Evolutionary conservation across 2,113 vertebrate species (phyloP).

Genomic region (Coryphaenoides rupestris): DNA sequence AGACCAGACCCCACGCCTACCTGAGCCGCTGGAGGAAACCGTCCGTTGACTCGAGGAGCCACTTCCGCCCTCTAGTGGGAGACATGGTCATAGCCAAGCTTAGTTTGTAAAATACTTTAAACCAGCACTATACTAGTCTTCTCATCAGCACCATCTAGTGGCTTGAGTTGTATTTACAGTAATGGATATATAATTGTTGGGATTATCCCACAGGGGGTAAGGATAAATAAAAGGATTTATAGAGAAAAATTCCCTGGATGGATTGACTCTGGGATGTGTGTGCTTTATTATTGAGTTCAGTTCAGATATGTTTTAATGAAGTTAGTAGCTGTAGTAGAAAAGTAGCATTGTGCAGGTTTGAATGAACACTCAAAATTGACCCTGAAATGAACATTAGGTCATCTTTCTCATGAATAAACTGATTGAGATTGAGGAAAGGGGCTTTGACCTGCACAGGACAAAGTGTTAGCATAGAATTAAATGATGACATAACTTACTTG

Average conservation of each 20-base stretch:
- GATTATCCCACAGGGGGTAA: not conserved
- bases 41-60: constrained; percentile 58
- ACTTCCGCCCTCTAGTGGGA: constrained; percentile 76
- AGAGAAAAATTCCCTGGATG: too few relatives aligned
- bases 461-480: not conserved
- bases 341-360: too few relatives aligned
- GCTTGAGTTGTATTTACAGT: not conserved
- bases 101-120: not conserved
- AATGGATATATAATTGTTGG: not conserved
- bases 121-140: not conserved
- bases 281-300: too few relatives aligned
- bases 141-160: too few relatives aligned
- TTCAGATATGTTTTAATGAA: too few relatives aligned
- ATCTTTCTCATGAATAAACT: too few relatives aligned
- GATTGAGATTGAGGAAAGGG: too few relatives aligned
- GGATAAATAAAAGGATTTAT: too few relatives aligned
- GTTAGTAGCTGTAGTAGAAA: too few relatives aligned
- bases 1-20: constrained; percentile 44
- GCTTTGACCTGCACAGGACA: not conserved
- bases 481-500: constrained; percentile 75
- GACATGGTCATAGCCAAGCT: constrained; percentile 23
- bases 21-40: constrained; percentile 66
- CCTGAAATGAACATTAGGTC: too few relatives aligned
- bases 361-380: too few relatives aligned
- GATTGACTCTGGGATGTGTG: too few relatives aligned